A percentile compares a stretch with the other conserved stretches of the same genome.
Evolutionary conservation across 2,113 vertebrate species (phyloP).

Genomic region (Asarcornis scutulata): DNA sequence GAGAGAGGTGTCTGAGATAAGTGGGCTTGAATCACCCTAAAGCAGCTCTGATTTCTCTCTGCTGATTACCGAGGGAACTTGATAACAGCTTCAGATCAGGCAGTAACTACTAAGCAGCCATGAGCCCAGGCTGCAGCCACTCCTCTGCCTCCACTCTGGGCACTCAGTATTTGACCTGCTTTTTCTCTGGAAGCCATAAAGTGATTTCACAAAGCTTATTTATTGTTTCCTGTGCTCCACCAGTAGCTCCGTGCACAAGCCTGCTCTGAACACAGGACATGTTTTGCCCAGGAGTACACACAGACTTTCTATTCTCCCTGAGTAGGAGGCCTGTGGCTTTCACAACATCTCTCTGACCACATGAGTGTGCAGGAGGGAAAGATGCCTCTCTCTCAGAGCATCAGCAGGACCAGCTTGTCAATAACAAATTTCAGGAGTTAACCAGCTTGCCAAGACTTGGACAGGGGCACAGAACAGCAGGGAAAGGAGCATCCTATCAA

Average conservation of each 20-base stretch:
- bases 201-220: background rate
- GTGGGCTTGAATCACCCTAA: slow-evolving; percentile 20
- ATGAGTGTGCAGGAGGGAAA: background rate
- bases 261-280: background rate
- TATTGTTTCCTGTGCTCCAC: background rate
- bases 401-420: background rate
- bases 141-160: background rate
- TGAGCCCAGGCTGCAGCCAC: background rate
- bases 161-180: background rate
- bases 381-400: background rate
- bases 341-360: background rate
- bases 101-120: background rate
- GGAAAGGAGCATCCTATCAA: background rate
- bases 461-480: background rate
- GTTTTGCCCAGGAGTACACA: background rate
- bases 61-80: slow-evolving; percentile 35
- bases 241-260: background rate
- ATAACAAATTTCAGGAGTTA: background rate
- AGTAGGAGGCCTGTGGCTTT: background rate
- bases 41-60: slow-evolving; percentile 47
- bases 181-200: background rate
- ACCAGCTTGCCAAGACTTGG: background rate
- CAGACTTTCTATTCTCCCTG: background rate
- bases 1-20: slow-evolving; percentile 59
- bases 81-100: slow-evolving; percentile 26